Percentiles rank a stretch among this genome's conserved stretches.
phyloP scores from a whole-genome alignment of 2,888 invertebrate genomes.

The Esperia sulphurella region DNA sequence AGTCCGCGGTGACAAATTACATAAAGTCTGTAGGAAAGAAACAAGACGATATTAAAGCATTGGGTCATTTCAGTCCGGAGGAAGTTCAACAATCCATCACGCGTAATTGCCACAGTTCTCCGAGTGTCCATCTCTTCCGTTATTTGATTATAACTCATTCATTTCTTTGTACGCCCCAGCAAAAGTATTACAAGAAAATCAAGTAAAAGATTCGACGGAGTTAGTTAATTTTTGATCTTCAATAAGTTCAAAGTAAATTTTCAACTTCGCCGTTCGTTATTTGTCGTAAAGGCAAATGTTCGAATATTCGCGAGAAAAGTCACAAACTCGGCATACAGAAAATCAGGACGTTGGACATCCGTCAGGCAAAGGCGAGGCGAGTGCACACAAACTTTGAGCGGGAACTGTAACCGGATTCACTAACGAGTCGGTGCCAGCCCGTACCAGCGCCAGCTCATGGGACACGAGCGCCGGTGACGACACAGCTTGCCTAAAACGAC shows the following conservation, averaged over 20 bases:
- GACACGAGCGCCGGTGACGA: constrained; percentile 5
- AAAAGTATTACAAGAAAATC: neutral
- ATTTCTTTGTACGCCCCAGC: constrained; percentile 12
- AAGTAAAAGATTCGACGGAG: neutral
- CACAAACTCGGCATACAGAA: constrained; percentile 31
- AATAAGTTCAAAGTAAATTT: neutral
- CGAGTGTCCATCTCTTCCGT: constrained; percentile 45
- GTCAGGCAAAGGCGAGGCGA: constrained; percentile 42
- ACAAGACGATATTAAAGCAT: constrained; percentile 62
- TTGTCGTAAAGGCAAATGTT: constrained; percentile 2
- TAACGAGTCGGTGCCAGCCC: constrained; percentile 56
- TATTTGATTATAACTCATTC: constrained; percentile 56
- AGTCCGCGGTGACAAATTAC: constrained; percentile 49
- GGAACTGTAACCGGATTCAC: constrained; percentile 62
- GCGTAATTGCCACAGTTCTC: constrained; percentile 60
- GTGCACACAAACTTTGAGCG: constrained; percentile 62
- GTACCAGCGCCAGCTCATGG: constrained; percentile 29
- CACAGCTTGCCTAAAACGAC: neutral
- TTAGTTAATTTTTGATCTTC: neutral
- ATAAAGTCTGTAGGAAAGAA: constrained; percentile 46
- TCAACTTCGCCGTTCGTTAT: constrained; percentile 1
- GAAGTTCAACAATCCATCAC: constrained; percentile 67
- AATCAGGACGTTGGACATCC: constrained; percentile 51
- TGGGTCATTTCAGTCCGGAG: constrained; percentile 50
- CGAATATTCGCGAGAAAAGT: constrained; percentile 4